Conservation (phyloP, 2,113 vertebrate genomes). For the Andinoacara biseriatus region DNA sequence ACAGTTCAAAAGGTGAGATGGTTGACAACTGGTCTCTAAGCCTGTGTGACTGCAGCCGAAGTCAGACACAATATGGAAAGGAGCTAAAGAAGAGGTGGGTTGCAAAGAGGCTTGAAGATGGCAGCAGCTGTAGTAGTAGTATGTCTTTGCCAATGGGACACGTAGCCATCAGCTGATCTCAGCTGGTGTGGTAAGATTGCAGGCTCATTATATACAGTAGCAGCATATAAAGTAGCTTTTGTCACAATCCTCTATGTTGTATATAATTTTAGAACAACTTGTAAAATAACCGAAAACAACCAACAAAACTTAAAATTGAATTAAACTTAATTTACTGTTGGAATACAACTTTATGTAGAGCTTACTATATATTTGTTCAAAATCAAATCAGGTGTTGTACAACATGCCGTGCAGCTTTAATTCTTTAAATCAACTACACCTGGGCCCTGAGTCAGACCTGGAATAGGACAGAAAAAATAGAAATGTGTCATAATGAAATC, state of each 20-base stretch:
- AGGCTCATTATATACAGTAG: not conserved
- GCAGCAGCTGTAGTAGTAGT: not conserved
- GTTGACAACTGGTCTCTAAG: no score
- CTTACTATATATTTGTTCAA: not conserved
- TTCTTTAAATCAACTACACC: not conserved
- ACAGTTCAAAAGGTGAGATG: not conserved
- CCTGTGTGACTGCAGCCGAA: not conserved
- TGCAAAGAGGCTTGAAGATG: not conserved
- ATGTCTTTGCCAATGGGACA: not conserved
- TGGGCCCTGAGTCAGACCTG: not conserved
- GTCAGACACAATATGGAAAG: not conserved
- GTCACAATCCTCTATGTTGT: not conserved
- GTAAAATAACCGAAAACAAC: not conserved
- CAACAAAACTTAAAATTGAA: not conserved
- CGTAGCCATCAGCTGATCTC: not conserved
- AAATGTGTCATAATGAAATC: constrained; percentile 11
- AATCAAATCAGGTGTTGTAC: not conserved
- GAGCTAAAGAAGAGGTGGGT: not conserved
- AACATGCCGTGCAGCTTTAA: not conserved
- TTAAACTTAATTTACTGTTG: not conserved
- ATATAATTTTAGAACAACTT: not conserved
- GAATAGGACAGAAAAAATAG: not conserved
- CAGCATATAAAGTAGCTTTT: not conserved
- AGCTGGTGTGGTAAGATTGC: not conserved
- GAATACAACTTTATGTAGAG: not conserved